Conservation (phyloP, 2,113 vertebrate genomes). For the Ictalurus furcatus region DNA sequence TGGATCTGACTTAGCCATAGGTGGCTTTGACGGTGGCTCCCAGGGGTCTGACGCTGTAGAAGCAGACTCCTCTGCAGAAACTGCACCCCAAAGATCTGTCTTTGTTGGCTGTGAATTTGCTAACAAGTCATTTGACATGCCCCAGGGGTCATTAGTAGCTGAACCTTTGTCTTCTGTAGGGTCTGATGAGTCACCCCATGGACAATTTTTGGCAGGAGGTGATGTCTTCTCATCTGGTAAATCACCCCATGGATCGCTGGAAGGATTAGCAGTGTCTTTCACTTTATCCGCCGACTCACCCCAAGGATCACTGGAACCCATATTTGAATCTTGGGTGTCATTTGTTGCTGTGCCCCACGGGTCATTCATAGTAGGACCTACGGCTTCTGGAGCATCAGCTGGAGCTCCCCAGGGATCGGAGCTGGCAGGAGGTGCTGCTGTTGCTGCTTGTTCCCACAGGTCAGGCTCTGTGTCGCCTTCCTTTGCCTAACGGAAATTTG, state of each 20-base stretch:
- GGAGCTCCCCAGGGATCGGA: slow-evolving; percentile 54
- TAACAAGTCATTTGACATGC: slow-evolving; percentile 62
- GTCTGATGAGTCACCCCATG: slow-evolving; percentile 59
- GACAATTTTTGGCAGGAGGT: slow-evolving; percentile 66
- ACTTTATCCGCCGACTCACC: slow-evolving; percentile 32
- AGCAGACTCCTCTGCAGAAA: slow-evolving; percentile 25
- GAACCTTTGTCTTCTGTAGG: slow-evolving; percentile 41
- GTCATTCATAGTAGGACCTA: slow-evolving; percentile 16
- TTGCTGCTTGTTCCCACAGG: slow-evolving; percentile 62
- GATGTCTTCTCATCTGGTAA: slow-evolving; percentile 38
- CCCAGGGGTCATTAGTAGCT: slow-evolving; percentile 43
- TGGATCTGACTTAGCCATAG: slow-evolving; percentile 60
- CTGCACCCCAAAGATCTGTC: slow-evolving; percentile 44
- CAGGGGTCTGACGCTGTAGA: slow-evolving; percentile 35
- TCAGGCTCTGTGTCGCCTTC: slow-evolving; percentile 52
- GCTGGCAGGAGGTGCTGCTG: slow-evolving; percentile 41
- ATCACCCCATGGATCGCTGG: slow-evolving; percentile 46
- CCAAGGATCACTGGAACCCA: slow-evolving; percentile 39
- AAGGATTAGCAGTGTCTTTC: background rate
- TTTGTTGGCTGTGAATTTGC: slow-evolving; percentile 15
- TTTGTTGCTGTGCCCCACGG: slow-evolving; percentile 42
- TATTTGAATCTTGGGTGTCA: slow-evolving; percentile 22
- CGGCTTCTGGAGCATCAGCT: slow-evolving; percentile 28
- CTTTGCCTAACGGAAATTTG: slow-evolving; percentile 40
- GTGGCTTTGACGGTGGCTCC: slow-evolving; percentile 60